Evolutionary conservation across 2,888 invertebrate genomes (phyloP), one percentile per base, ranked within the genome.

Genomic region (Fabriciana adippe): DNA sequence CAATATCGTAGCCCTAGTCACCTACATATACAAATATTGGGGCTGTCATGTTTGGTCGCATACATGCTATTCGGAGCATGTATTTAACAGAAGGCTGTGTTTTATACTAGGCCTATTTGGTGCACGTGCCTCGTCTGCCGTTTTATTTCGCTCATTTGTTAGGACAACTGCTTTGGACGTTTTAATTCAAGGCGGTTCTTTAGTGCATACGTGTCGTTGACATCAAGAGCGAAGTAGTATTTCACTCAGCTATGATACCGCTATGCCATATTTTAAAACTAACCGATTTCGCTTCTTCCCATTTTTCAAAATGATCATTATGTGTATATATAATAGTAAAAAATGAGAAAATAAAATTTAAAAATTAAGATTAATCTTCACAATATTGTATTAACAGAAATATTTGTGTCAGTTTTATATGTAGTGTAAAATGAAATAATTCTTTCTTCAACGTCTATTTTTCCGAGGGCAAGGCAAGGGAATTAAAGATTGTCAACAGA

Each of bases 401-500:
- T 55, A 4, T 55, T 11, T 14, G 31, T 18, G 3, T 50, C 3
- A 48, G n/a, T 26, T 13, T n/a, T 48, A 31, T 31, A 26, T 61
- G 31, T 51, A 31, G 35, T 51, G 51, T 51, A 61, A 61, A 35
- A 61, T 61, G 50, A 18, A 51, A 61, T 50, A 41, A 48, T 60
- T 54, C 48, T 60, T 65, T 48, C 53, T 65, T 45, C 53, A 64
- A 31, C 51, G 31, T 54, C 54, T 66, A 69, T 73, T 76, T 73
- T 74, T 72, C 76, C 76, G 82, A 81, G 82, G 80, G 78, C 81
- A 81, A 81, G 56, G 67, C 56, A 70, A 80, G 82, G 81, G 86
- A 91, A 91, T 91, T 90, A 92, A 89, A 89, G 89, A 89, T 88
- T 90, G 90, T 90, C 92, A 92, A 90, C 92, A 91, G 87, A 88